These are phyloP conservation scores for Autographa pulchrina DNA, from an alignment of 2,888 invertebrate species.

Conservation along the genomic window DNA sequence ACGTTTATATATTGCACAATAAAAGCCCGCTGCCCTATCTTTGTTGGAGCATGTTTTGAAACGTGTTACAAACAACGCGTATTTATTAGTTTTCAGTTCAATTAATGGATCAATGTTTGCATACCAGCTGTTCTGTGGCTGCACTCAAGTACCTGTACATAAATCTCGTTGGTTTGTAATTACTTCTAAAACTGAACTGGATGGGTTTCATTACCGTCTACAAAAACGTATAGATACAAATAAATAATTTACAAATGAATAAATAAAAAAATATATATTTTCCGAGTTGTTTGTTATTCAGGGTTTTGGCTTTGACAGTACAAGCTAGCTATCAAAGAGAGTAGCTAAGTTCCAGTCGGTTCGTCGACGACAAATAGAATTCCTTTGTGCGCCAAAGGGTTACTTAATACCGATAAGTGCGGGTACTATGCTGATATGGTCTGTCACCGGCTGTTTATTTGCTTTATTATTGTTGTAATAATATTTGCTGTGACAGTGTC, in stretches of 20 bases:
- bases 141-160: slow-evolving; percentile 22
- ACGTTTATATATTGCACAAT: slow-evolving; percentile 27
- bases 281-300: background rate
- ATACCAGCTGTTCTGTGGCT: slow-evolving; percentile 18
- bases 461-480: slow-evolving; percentile 16
- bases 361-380: slow-evolving; percentile 27
- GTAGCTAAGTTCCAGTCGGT: background rate
- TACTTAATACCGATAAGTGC: slow-evolving; percentile 19
- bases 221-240: too few relatives aligned
- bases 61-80: background rate
- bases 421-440: slow-evolving; percentile 11
- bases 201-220: slow-evolving; percentile 5
- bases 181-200: slow-evolving; percentile 14
- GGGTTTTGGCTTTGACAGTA: background rate
- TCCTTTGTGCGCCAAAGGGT: slow-evolving; percentile 28
- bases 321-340: slow-evolving; percentile 25
- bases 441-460: slow-evolving; percentile 17
- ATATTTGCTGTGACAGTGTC: slow-evolving; percentile 38
- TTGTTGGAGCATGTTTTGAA: background rate
- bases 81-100: slow-evolving; percentile 8
- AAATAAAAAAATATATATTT: background rate
- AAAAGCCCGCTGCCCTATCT: slow-evolving; percentile 22
- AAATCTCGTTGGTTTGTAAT: slow-evolving; percentile 37
- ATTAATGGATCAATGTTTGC: slow-evolving; percentile 21
- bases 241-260: background rate